Conservation (phyloP, 2,113 vertebrate species). For the Sturnus vulgaris region DNA sequence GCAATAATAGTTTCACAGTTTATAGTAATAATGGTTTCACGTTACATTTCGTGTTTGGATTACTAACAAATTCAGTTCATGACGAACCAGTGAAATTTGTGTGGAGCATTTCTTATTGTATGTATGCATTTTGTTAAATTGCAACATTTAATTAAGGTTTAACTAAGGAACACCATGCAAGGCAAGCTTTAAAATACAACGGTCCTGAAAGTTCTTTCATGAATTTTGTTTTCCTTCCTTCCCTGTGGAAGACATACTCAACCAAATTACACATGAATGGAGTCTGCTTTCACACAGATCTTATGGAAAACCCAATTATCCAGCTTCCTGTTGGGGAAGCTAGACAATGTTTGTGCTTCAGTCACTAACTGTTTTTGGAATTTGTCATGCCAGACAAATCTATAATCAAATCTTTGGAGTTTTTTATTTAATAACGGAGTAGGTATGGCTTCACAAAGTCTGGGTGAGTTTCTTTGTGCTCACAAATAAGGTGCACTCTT, state of each 20-base stretch:
- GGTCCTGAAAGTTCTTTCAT: not conserved
- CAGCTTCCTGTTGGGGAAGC: slow-evolving; percentile 6
- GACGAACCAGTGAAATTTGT: not conserved
- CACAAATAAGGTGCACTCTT: not conserved
- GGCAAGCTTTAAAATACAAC: not conserved
- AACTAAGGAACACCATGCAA: not conserved
- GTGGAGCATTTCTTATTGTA: not conserved
- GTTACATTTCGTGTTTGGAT: not conserved
- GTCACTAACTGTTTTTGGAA: not conserved
- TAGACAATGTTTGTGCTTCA: slow-evolving; percentile 31
- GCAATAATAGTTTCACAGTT: not conserved
- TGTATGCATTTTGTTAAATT: not conserved
- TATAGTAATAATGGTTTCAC: not conserved
- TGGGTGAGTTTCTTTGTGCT: not conserved
- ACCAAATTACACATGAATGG: not conserved
- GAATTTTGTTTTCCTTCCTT: not conserved
- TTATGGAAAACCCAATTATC: slow-evolving; percentile 29
- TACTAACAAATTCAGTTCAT: not conserved
- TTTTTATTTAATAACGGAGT: slow-evolving; percentile 37
- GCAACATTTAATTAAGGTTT: not conserved
- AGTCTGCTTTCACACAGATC: slow-evolving; percentile 31
- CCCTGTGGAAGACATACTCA: not conserved
- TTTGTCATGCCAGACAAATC: slow-evolving; percentile 28
- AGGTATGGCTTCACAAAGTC: slow-evolving; percentile 32
- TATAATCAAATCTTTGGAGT: slow-evolving; percentile 16